Base-by-base conservation (phyloP, 2,797 vertebrate species). In the Cottoperca gobio region DNA sequence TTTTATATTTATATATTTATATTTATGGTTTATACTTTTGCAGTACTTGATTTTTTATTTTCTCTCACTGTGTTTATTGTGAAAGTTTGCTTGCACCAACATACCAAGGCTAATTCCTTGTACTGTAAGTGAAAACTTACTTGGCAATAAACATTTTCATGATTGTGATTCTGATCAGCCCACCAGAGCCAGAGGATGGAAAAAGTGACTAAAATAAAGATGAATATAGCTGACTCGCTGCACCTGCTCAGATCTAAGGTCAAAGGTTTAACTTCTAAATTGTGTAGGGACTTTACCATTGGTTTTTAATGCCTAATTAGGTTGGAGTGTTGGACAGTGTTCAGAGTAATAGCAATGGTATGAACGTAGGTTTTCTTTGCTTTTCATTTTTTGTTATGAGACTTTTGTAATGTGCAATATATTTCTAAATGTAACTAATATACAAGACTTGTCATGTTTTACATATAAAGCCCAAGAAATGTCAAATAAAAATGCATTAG, bases 181-280 rank as follows among this genome's bases (percentile, higher is more conserved):
- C 28, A 12, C 5, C 14, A 2, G 26, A 60, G 46, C 50, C 64
- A 33, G 6, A n/a, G 5, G 26, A 63, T 46, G 31, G 31, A 75
- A 49, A 23, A 50, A 19, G 21, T 33, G 55, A 55, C 69, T 65
- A 31, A 58, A 59, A 72, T 55, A 55, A 65, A 73, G 33, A 55
- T 70, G 28, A 63, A 43, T 35, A 71, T 46, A 66, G 50, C 52
- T 58, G 49, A 64, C 45, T 60, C 4, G 0, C 52, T 33, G 52
- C 24, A 76, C 50, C 53, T 46, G 26, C 57, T 79, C 42, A 35
- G 48, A 66, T 79, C 42, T 40, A 39, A 76, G 64, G 55, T 49
- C 40, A 61, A 59, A 40, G 46, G 60, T 46, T 53, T 40, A 63
- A n/a, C 35, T 39, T 58, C 2, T 39, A n/a, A 57, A 68, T 16